Conservation (phyloP, 2,797 vertebrate species). For the Sebastes steindachneri region DNA sequence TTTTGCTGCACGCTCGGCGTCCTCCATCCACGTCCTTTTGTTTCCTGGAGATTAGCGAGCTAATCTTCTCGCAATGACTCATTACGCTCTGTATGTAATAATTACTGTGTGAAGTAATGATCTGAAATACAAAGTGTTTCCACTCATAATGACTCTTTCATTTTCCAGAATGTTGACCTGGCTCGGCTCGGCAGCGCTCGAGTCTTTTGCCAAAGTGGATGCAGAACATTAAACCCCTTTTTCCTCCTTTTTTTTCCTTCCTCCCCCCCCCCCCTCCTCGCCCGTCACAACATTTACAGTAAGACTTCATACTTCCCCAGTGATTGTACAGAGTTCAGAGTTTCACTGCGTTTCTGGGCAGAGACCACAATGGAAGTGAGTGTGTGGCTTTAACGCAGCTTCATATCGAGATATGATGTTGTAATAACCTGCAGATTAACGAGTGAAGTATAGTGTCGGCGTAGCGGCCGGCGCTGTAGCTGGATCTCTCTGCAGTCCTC, state of each 20-base stretch:
- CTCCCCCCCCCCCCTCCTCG: rapidly evolving
- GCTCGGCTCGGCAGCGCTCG: conserved; percentile 60
- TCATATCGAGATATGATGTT: conserved; percentile 28
- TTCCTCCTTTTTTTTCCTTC: not conserved
- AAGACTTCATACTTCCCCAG: conserved; percentile 60
- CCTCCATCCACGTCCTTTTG: conserved; percentile 65
- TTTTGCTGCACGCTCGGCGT: conserved; percentile 26
- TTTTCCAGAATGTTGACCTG: conserved; percentile 76
- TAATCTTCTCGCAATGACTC: conserved; percentile 80
- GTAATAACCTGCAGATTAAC: conserved; percentile 54
- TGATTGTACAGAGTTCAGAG: conserved; percentile 35
- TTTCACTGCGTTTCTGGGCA: conserved; percentile 18
- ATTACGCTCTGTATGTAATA: conserved; percentile 80
- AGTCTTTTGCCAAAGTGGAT: conserved; percentile 72
- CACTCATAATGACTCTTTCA: conserved; percentile 77
- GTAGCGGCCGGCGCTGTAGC: conserved; percentile 35
- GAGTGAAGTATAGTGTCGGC: conserved; percentile 21
- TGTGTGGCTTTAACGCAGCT: conserved; percentile 32
- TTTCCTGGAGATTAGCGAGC: conserved; percentile 75
- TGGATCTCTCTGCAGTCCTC: conserved; percentile 24
- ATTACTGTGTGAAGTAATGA: conserved; percentile 81
- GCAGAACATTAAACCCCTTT: conserved; percentile 68
- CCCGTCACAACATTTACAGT: conserved; percentile 54
- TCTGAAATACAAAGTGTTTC: conserved; percentile 80
- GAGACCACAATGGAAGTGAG: conserved; percentile 36